phyloP scores from a whole-genome alignment of 2,888 invertebrate genomes.

The Hypercompe scribonia region DNA sequence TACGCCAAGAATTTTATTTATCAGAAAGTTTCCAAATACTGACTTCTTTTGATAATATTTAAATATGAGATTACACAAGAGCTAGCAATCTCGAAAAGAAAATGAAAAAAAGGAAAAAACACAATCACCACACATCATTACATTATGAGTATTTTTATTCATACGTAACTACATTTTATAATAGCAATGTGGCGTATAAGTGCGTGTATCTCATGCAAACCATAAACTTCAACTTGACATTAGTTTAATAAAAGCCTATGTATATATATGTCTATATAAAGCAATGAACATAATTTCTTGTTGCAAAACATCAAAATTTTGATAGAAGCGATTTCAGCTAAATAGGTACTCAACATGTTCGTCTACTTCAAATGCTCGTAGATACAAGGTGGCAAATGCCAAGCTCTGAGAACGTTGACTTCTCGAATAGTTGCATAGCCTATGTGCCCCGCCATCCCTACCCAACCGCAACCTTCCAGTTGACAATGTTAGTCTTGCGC shows the following conservation, averaged over 20 bases:
- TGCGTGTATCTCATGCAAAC: too few relatives aligned
- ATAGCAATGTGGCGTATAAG: too few relatives aligned
- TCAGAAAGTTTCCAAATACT: background rate
- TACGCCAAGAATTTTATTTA: too few relatives aligned
- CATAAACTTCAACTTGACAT: too few relatives aligned
- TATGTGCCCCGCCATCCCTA: conserved; percentile 58
- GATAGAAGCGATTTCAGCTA: conserved; percentile 17
- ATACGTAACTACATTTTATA: background rate
- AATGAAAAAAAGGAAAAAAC: background rate
- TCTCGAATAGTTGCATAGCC: conserved; percentile 69
- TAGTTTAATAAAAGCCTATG: background rate
- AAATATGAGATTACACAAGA: background rate
- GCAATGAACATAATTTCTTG: background rate
- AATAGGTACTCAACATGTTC: conserved; percentile 17
- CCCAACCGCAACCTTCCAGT: conserved; percentile 63
- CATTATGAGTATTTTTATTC: background rate
- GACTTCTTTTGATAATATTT: background rate
- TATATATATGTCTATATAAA: too few relatives aligned
- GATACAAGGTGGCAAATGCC: conserved; percentile 51
- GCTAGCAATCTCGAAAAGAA: too few relatives aligned
- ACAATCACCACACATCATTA: background rate
- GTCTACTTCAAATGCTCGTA: conserved; percentile 32
- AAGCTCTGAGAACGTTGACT: conserved; percentile 49
- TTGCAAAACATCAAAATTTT: conserved; percentile 6
- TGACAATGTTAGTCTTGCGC: conserved; percentile 69